phyloP scores from a whole-genome alignment of 1,140 invertebrate genomes.

The Cotesia vestalis region DNA sequence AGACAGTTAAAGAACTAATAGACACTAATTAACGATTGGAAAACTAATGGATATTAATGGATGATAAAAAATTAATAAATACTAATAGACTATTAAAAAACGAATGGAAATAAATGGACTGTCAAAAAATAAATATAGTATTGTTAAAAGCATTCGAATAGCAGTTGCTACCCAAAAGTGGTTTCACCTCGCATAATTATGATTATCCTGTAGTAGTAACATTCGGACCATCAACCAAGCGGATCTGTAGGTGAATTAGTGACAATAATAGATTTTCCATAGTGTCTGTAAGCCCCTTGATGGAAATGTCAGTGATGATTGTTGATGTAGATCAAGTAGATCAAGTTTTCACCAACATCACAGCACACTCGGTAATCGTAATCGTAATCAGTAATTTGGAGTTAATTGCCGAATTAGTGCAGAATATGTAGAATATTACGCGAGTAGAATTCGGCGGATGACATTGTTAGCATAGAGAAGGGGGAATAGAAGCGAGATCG shows the following conservation, averaged over 20 bases:
- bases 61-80: no score
- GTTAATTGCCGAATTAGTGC: slow-evolving; percentile 28
- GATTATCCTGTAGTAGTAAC: no score
- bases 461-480: not conserved
- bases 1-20: no score
- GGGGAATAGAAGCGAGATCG: not conserved
- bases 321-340: slow-evolving; percentile 13
- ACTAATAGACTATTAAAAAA: no score
- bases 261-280: slow-evolving; percentile 8
- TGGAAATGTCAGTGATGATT: not conserved
- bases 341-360: not conserved
- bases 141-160: no score
- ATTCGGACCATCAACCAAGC: no score
- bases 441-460: not conserved
- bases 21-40: no score
- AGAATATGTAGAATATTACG: not conserved
- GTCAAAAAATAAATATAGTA: no score
- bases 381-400: slow-evolving; percentile 4
- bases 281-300: not conserved
- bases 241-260: not conserved
- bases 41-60: no score
- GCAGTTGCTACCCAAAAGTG: no score
- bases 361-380: not conserved
- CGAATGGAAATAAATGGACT: no score
- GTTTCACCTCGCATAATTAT: no score